Base-by-base conservation (phyloP, 2,888 invertebrate species). In the Keiferia lycopersicella region DNA sequence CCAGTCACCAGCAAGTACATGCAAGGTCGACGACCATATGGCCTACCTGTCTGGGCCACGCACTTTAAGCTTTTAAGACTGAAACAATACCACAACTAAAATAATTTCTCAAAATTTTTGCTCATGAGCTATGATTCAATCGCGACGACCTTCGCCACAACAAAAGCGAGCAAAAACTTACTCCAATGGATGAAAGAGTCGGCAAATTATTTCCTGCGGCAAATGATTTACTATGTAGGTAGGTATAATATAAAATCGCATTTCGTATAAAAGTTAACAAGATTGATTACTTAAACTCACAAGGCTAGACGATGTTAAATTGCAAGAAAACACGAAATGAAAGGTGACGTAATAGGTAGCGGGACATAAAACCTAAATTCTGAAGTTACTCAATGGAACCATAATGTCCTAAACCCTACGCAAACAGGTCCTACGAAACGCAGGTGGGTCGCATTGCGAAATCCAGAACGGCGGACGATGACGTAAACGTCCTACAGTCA, bases 1-100 rank as follows among this genome's bases (percentile, higher is more conserved):
- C 81, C 81, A 78, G 78, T 84, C 81, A 76, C 84, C 75, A 69
- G 67, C 30, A 34, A n/a, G 16, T 51, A 34, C 72, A 71, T 63
- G 67, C 86, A 86, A 87, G 87, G 87, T 81, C 86, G 81, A 70
- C 84, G 84, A 82, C 87, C 87, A 87, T 86, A 86, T 87, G 87
- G 86, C 80, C 75, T 81, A 80, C 80, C 80, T 79, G 79, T 73
- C 69, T 67, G 67, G 56, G 62, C 16, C 41, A 30, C 61, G 48
- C 50, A 56, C 56, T 34, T 56, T 56, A 56, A 56, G 26, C 8
- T 26, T 45, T 34, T 34, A 61, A 41, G 26, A 61, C 18, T 50
- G 39, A 45, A 60, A 61, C 30, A 61, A 18, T 50, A 12, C 72
- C 72, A 68, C 72, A 78, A 80, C 77, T 79, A 77, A 73, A 72